These are phyloP conservation scores for Druon quercuslanigerum DNA, from an alignment of 1,140 invertebrate species.

Conservation along the genomic window DNA sequence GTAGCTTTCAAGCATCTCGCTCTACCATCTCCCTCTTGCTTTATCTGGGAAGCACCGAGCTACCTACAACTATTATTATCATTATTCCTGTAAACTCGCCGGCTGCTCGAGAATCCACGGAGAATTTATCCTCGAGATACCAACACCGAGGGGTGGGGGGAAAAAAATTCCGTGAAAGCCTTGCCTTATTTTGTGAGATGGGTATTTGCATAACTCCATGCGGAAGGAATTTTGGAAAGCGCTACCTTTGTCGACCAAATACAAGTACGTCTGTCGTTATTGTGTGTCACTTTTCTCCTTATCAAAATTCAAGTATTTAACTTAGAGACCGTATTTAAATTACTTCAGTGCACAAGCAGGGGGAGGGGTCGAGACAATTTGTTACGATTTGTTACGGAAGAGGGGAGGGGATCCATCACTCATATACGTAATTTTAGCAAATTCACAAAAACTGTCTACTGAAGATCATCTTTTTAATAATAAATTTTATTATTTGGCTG, in stretches of 20 bases:
- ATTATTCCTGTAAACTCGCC: constrained; percentile 21
- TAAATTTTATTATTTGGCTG: no score
- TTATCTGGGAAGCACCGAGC: constrained; percentile 14
- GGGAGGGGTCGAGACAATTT: no score
- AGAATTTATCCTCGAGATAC: constrained; percentile 29
- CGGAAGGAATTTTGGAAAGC: neutral
- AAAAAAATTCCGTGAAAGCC: constrained; percentile 17
- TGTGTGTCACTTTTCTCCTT: no score
- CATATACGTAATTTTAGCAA: no score
- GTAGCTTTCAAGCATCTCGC: constrained; percentile 13
- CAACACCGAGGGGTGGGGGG: neutral
- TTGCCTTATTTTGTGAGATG: constrained; percentile 26
- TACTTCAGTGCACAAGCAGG: no score
- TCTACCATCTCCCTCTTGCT: neutral
- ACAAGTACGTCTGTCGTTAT: neutral
- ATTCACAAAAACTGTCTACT: no score
- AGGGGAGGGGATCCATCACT: no score
- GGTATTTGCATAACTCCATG: constrained; percentile 22
- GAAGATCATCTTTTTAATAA: no score
- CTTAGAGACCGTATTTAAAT: no score
- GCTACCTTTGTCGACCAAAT: neutral
- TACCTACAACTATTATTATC: constrained; percentile 26
- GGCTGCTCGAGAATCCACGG: constrained; percentile 21
- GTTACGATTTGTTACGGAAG: no score
- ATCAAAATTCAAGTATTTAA: no score